Evolutionary conservation across 2,113 vertebrate genomes (phyloP).

Genomic region (Callospermophilus lateralis): DNA sequence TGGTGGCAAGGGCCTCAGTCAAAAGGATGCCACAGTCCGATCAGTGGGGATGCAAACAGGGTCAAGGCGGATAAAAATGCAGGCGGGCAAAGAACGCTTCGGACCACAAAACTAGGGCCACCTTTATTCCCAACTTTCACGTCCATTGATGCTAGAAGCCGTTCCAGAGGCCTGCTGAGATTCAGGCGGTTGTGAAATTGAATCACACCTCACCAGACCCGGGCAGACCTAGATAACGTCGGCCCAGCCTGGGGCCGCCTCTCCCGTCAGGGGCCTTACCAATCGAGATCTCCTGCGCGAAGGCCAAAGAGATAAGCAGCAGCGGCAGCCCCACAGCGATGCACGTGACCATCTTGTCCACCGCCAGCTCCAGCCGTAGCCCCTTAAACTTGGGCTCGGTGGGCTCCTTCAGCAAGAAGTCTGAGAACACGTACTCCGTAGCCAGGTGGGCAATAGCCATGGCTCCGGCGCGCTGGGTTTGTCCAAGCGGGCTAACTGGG

Average conservation of each 20-base stretch:
- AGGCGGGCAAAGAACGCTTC: not conserved
- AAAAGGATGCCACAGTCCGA: not conserved
- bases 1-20: not conserved
- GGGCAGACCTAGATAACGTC: not conserved
- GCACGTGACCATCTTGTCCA: constrained; percentile 95
- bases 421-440: constrained; percentile 97
- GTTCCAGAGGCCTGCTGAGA: not conserved
- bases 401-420: constrained; percentile 96
- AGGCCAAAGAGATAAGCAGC: constrained; percentile 97
- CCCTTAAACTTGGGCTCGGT: constrained; percentile 94
- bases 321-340: constrained; percentile 95
- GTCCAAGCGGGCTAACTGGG: not conserved
- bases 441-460: constrained; percentile 98
- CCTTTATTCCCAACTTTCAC: not conserved
- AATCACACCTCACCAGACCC: not conserved
- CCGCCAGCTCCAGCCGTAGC: constrained; percentile 94
- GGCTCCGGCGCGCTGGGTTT: not conserved
- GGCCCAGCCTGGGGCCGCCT: not conserved
- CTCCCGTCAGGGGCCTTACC: constrained; percentile 84
- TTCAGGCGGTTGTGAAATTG: not conserved
- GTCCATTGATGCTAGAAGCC: not conserved
- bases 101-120: too few species aligned
- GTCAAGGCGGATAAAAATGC: not conserved
- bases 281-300: constrained; percentile 96
- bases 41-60: not conserved